Conservation (phyloP, 2,113 vertebrate species). For the Campylomormyrus tamandua region DNA sequence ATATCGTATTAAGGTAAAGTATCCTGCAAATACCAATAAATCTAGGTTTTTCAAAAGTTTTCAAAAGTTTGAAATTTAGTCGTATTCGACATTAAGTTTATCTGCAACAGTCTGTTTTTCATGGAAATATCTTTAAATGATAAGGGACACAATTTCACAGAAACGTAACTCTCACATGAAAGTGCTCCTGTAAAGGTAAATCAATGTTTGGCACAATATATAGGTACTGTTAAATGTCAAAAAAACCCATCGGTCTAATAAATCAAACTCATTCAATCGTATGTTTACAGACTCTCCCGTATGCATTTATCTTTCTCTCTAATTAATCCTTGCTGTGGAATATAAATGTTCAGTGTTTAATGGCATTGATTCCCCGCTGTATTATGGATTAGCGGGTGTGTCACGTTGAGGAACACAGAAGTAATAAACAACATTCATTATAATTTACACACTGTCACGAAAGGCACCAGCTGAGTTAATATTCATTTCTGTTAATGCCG, state of each 20-base stretch:
- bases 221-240: neutral
- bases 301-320: constrained; percentile 1
- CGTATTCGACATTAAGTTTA: neutral
- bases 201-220: too few relatives aligned
- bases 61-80: neutral
- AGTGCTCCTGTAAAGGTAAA: neutral
- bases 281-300: neutral
- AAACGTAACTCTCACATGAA: neutral
- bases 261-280: neutral
- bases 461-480: neutral
- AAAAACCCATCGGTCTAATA: neutral
- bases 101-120: neutral
- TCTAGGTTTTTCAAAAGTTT: neutral
- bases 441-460: constrained; percentile 14
- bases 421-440: constrained; percentile 14
- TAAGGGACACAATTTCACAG: neutral
- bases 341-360: constrained; percentile 8
- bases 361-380: constrained; percentile 5
- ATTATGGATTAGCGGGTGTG: neutral
- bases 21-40: neutral
- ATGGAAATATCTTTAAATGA: neutral
- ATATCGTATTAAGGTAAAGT: neutral
- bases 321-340: constrained; percentile 3
- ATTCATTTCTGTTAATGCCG: constrained; percentile 5
- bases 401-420: neutral